Evolutionary conservation across 2,113 vertebrate species (phyloP), one percentile per base, ranked within the genome.

Genomic region (Pterocles orientalis): DNA sequence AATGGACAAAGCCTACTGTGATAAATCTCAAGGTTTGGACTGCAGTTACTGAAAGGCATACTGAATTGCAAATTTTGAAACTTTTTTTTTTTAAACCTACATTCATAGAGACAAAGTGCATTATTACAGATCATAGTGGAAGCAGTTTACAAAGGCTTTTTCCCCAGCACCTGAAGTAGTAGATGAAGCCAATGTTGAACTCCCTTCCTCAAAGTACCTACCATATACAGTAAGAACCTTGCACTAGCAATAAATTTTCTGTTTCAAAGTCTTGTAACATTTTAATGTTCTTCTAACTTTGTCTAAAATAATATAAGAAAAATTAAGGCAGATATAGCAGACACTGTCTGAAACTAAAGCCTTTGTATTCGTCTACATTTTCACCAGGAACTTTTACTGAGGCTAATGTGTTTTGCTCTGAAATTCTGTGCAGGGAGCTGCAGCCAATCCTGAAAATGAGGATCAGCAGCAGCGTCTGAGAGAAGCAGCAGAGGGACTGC

Each of bases 381-480:
- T 89, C 29, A 66, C 7, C 25, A 47, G 12, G 56, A 26, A 28
- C 5, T n/a, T 73, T 51, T 75, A 66, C 14, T 36, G 28, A 71
- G 12, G 33, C 56, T 88, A 29, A 20, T 2, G 19, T 2, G 12
- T n/a, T 94, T 25, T 77, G 50, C 18, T 73, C 8, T 84, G 66
- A 43, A 93, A 78, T 85, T 62, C 69, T 71, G 7, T 69, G 29
- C 96, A 99, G 99, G 99, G 99, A 48, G 99, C 99, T 65, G 99
- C 99, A 47, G 99, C 99, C 45, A 99, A 99, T 94, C 99, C 99
- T 14, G 99, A 99, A 78, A 99, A 99, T 19, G 99, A 99, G 95
- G 99, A 99, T 96, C 99, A 99, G 79, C 99, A 99, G 94, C 99
- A 99, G 97, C 98, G 99, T 78, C 98, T 99, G 56, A 97, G 99